phyloP scores from a whole-genome alignment of 2,113 vertebrate species.

The Notothenia coriiceps region DNA sequence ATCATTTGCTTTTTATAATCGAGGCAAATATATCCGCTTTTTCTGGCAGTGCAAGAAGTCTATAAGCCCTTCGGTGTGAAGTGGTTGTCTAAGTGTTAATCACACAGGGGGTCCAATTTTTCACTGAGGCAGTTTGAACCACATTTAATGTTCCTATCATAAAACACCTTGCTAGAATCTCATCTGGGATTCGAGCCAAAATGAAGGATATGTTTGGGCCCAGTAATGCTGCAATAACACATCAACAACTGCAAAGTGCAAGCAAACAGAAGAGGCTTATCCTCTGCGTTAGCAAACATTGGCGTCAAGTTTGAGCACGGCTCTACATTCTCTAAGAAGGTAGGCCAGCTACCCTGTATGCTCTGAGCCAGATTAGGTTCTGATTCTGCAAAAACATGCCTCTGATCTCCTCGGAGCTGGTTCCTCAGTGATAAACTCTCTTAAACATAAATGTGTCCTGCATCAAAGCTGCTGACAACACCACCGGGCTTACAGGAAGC shows the following conservation, averaged over 20 bases:
- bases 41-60: constrained; percentile 27
- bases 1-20: constrained; percentile 56
- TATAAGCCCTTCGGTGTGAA: constrained; percentile 41
- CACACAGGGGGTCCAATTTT: constrained; percentile 47
- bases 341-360: constrained; percentile 44
- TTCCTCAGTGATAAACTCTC: constrained; percentile 58
- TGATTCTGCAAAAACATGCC: constrained; percentile 49
- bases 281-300: constrained; percentile 54
- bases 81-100: constrained; percentile 49
- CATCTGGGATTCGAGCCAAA: constrained; percentile 59
- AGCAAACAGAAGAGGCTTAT: constrained; percentile 60
- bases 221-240: constrained; percentile 51
- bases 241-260: constrained; percentile 58
- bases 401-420: constrained; percentile 63
- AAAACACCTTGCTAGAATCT: constrained; percentile 53
- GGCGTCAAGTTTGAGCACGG: constrained; percentile 43
- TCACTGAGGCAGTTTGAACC: constrained; percentile 32
- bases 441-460: constrained; percentile 54
- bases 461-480: constrained; percentile 50
- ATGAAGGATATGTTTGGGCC: constrained; percentile 41
- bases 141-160: constrained; percentile 57
- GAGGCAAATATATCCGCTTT: constrained; percentile 28
- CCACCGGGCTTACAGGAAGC: constrained; percentile 12
- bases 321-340: constrained; percentile 50
- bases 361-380: constrained; percentile 66